Evolutionary conservation across 2,888 invertebrate genomes (phyloP).

Genomic region (Drosophila paranaensis): DNA sequence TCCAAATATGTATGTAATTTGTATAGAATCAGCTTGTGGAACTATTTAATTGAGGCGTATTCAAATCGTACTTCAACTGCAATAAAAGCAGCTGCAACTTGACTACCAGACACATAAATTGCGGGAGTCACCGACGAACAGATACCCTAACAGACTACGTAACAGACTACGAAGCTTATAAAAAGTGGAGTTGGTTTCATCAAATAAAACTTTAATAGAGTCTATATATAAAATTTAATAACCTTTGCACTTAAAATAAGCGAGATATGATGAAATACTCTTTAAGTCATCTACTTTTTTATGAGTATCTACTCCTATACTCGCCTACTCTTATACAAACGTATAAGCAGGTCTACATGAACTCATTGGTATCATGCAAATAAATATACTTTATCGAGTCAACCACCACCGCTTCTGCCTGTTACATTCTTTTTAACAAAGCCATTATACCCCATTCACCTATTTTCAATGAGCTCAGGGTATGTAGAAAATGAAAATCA

Average conservation of each 20-base stretch:
- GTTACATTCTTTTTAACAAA: neutral
- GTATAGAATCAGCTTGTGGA: constrained; percentile 45
- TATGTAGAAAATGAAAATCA: constrained; percentile 26
- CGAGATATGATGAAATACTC: too few relatives aligned
- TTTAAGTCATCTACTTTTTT: too few relatives aligned
- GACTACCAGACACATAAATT: constrained; percentile 23
- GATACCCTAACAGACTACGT: neutral
- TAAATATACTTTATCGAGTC: neutral
- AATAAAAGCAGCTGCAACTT: constrained; percentile 18
- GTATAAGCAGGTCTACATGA: too few relatives aligned
- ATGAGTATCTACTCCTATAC: too few relatives aligned
- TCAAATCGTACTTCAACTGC: constrained; percentile 9
- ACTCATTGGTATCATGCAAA: too few relatives aligned
- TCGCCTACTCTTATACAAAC: too few relatives aligned
- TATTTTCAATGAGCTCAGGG: neutral
- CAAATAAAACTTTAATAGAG: too few relatives aligned
- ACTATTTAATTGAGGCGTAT: constrained; percentile 49
- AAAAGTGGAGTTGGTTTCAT: too few relatives aligned
- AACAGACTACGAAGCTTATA: too few relatives aligned
- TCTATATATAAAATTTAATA: too few relatives aligned
- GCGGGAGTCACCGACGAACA: neutral
- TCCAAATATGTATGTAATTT: neutral
- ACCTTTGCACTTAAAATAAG: too few relatives aligned
- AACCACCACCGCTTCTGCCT: neutral
- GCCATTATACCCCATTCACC: neutral